Evolutionary conservation across 2,888 invertebrate species (phyloP).

Genomic region (Caenorhabditis sp.): DNA sequence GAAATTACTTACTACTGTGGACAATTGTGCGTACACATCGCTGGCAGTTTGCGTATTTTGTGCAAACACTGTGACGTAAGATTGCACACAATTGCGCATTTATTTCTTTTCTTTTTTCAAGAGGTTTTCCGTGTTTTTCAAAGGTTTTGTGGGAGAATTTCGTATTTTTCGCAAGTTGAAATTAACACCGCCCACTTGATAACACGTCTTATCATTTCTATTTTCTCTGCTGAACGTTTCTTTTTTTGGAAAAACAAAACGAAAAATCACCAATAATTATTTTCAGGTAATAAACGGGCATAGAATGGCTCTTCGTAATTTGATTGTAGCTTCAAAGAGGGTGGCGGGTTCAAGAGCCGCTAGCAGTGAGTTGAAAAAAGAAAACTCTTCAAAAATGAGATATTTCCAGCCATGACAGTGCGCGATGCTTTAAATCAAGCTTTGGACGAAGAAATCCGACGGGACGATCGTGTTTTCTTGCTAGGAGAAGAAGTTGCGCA

Average conservation of each 20-base stretch:
- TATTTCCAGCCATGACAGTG: slow-evolving; percentile 79
- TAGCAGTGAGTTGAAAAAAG: slow-evolving; percentile 27
- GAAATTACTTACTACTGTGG: no score
- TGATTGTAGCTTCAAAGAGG: neutral
- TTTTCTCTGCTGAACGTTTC: no score
- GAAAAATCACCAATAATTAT: no score
- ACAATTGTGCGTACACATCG: no score
- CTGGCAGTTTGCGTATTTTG: neutral
- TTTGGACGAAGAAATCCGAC: slow-evolving; percentile 93
- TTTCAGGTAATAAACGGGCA: no score
- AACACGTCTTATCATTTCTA: no score
- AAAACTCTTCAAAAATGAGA: neutral
- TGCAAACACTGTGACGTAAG: neutral
- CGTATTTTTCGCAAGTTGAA: neutral
- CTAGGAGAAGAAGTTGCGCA: slow-evolving; percentile 98
- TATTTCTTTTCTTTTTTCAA: no score
- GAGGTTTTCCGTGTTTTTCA: no score
- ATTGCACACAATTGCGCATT: no score
- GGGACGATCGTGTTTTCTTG: slow-evolving; percentile 87
- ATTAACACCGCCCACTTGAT: neutral
- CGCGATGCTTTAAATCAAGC: slow-evolving; percentile 95
- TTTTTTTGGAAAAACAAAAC: no score
- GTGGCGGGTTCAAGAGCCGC: slow-evolving; percentile 36
- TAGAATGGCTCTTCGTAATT: slow-evolving; percentile 48
- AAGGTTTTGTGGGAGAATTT: neutral